Base-by-base conservation (phyloP, 1,140 invertebrate genomes). In the Neuroterus valhalla region DNA sequence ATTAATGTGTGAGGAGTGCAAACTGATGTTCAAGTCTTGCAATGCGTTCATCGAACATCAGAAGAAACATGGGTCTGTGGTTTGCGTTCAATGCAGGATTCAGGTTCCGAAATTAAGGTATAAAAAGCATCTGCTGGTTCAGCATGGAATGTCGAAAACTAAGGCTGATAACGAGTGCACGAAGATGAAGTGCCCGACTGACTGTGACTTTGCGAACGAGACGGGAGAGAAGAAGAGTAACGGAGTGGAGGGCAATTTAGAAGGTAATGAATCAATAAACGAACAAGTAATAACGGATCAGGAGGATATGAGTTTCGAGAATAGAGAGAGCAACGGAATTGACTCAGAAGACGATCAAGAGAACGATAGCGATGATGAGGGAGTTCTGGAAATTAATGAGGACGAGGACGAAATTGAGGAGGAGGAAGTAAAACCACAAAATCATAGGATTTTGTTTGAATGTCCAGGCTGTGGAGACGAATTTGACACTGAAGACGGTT, bases 1-100 rank as follows among this genome's bases (percentile, higher is more conserved):
- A 0, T 50, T 81, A 0, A 73, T 75, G 19, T 85, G 84, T 26
- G 79, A 78, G n/a, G 80, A 81, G 6, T 85, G 84, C 50, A 72
- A 74, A 1, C 48, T 75, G 68, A n/a, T 17, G 4, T 77, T 71
- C 48, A 71, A 74, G 66, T 68, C 66, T 2, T 79, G 80, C 21
- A 26, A 48, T 19, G 70, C 55, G 38, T 70, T 85, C 14, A 75
- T 81, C n/a, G 43, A 72, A 11, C 84, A 85, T 21, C 81, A 82
- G 48, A 70, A 78, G 17, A 76, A 78, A 3, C 84, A 85, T 55
- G 82, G 81, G 0, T 70, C 74, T 26, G 75, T 79, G 31, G 78
- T 81, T 52, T 85, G 84, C 38, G 23, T 72, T 12, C 75, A 79
- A 12, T 84, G 84, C 45, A 77, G 78, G 0, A 75, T 77, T 42